phyloP scores from a whole-genome alignment of 2,797 vertebrate genomes.

The Bovichtus diacanthus region DNA sequence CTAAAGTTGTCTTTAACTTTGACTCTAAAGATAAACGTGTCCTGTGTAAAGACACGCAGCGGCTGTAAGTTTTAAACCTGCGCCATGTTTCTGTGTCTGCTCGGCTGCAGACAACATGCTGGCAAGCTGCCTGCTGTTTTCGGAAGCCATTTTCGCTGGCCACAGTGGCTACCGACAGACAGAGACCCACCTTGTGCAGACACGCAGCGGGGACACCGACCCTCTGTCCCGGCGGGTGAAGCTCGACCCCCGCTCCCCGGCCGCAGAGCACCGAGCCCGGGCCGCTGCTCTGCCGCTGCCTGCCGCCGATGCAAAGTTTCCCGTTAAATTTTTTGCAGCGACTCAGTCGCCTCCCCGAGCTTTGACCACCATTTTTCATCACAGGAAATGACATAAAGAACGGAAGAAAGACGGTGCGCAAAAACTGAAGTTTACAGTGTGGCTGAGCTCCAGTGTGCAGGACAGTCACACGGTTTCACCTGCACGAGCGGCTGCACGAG shows the following conservation, averaged over 20 bases:
- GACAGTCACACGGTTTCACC: neutral
- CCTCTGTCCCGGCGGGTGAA: constrained; percentile 15
- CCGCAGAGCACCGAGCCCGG: constrained; percentile 31
- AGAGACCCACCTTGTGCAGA: constrained; percentile 87
- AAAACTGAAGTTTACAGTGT: constrained; percentile 60
- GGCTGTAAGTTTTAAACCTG: no score
- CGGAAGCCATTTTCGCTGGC: constrained; percentile 92
- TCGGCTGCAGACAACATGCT: constrained; percentile 74
- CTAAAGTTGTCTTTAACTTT: constrained; percentile 23
- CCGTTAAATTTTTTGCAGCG: constrained; percentile 75
- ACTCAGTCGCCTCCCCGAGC: constrained; percentile 89
- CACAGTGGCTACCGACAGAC: constrained; percentile 88
- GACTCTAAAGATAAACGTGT: no score
- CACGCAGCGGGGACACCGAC: constrained; percentile 57
- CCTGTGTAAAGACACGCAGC: no score
- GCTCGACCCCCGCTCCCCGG: constrained; percentile 6
- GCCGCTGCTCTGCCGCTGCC: constrained; percentile 43
- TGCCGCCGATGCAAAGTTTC: constrained; percentile 78
- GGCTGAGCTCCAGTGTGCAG: no score
- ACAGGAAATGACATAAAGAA: constrained; percentile 98
- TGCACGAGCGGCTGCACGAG: no score
- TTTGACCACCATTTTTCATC: constrained; percentile 96
- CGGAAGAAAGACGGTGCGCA: constrained; percentile 90
- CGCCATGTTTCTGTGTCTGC: constrained; percentile 47
- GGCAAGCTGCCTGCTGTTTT: constrained; percentile 78